phyloP scores from a whole-genome alignment of 2,888 invertebrate species.

The Crocallis elinguaria region DNA sequence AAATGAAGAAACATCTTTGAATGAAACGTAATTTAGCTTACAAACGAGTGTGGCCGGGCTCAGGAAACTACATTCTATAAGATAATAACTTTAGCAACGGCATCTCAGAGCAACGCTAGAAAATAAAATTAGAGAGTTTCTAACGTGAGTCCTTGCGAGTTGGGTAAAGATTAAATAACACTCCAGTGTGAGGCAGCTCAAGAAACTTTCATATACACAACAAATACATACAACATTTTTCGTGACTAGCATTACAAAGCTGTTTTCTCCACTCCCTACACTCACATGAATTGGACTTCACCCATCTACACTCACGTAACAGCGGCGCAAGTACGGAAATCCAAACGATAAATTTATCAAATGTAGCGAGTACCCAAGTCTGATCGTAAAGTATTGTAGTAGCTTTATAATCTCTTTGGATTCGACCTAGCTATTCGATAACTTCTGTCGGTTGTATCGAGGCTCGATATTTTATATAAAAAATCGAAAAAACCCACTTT shows the following conservation, averaged over 20 bases:
- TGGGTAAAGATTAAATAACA: neutral
- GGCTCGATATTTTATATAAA: no score
- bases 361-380: no score
- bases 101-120: neutral
- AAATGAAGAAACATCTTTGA: slow-evolving; percentile 49
- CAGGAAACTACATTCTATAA: neutral
- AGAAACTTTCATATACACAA: slow-evolving; percentile 1
- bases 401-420: no score
- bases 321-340: no score
- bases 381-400: no score
- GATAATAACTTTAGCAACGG: neutral
- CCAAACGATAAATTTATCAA: no score
- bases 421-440: no score
- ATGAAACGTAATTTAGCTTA: slow-evolving; percentile 65
- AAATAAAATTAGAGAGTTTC: neutral
- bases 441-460: no score
- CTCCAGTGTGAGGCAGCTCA: neutral
- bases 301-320: neutral
- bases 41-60: slow-evolving; percentile 39
- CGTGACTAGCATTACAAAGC: slow-evolving; percentile 2
- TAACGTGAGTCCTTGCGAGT: no score
- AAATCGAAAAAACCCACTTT: no score
- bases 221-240: slow-evolving; percentile 5
- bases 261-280: neutral
- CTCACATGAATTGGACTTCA: neutral